A percentile compares a stretch with the other conserved stretches of the same genome.
Evolutionary conservation across 30 jellyfish, hydroid and myxozoan genomes (phyloP).

Genomic region (Aurelia aurita): DNA sequence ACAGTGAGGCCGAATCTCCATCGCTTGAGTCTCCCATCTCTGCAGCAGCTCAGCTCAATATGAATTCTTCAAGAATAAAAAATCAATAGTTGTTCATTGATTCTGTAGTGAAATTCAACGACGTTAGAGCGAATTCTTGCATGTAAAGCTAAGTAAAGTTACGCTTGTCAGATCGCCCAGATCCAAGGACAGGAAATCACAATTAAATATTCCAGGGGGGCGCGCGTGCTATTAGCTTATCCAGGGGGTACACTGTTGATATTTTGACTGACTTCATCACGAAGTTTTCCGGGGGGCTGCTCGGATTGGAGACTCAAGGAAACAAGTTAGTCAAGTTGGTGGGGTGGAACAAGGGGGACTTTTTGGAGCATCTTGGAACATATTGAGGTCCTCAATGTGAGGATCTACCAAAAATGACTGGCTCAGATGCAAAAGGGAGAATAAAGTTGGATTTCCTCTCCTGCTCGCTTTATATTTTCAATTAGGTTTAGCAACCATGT

Average conservation of each 20-base stretch:
- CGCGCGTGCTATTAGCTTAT: neutral
- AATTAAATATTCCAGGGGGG: conserved; percentile 63
- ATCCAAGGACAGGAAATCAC: conserved; percentile 71
- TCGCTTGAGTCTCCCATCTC: conserved; percentile 93
- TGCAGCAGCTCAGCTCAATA: neutral
- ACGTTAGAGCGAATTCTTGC: neutral
- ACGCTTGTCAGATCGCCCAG: conserved; percentile 28
- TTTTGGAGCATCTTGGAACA: no score
- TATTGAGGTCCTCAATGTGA: no score
- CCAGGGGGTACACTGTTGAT: neutral
- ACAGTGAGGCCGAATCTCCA: conserved; percentile 89
- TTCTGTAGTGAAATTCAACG: neutral
- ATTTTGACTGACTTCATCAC: no score
- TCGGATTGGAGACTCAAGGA: no score
- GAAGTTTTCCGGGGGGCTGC: no score
- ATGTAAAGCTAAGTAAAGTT: neutral
- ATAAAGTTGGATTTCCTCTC: no score
- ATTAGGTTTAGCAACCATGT: no score
- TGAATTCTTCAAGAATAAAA: neutral
- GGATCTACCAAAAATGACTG: no score
- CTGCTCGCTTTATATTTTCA: no score
- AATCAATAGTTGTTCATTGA: neutral
- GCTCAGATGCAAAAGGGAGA: no score
- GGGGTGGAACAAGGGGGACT: no score
- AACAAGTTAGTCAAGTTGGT: no score